These are phyloP conservation scores for Resseliella maxima DNA, from an alignment of 2,888 invertebrate species.

Conservation along the genomic window DNA sequence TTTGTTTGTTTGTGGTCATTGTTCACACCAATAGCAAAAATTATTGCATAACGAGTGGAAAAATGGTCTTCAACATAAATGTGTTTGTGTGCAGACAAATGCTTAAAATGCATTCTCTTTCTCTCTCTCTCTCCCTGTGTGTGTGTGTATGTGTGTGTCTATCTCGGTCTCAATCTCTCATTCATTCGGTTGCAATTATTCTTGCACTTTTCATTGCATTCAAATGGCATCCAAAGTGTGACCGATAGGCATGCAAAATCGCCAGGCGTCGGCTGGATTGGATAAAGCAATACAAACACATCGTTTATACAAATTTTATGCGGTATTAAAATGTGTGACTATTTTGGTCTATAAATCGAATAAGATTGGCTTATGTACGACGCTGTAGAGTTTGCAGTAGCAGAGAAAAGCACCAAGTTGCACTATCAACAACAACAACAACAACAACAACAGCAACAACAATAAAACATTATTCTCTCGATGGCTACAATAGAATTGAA, in stretches of 20 bases:
- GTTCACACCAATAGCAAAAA: slow-evolving; percentile 45
- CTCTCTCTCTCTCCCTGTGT: not conserved
- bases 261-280: slow-evolving; percentile 40
- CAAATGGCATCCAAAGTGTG: not conserved
- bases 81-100: slow-evolving; percentile 35
- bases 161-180: not conserved
- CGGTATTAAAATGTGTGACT: slow-evolving; percentile 40
- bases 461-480: not conserved
- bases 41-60: slow-evolving; percentile 48
- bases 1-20: slow-evolving; percentile 41
- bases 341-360: slow-evolving; percentile 41
- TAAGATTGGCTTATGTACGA: slow-evolving; percentile 19
- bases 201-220: not conserved
- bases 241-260: slow-evolving; percentile 1
- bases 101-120: not conserved
- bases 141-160: not conserved
- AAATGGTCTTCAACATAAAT: slow-evolving; percentile 24
- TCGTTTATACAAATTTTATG: slow-evolving; percentile 51
- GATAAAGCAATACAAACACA: not conserved
- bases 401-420: not conserved
- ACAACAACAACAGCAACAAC: not conserved
- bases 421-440: not conserved
- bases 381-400: not conserved
- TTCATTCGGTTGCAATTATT: too few species aligned
- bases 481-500: slow-evolving; percentile 8